Conservation (phyloP, 2,797 vertebrate genomes). For the Pteronotus mesoamericanus region DNA sequence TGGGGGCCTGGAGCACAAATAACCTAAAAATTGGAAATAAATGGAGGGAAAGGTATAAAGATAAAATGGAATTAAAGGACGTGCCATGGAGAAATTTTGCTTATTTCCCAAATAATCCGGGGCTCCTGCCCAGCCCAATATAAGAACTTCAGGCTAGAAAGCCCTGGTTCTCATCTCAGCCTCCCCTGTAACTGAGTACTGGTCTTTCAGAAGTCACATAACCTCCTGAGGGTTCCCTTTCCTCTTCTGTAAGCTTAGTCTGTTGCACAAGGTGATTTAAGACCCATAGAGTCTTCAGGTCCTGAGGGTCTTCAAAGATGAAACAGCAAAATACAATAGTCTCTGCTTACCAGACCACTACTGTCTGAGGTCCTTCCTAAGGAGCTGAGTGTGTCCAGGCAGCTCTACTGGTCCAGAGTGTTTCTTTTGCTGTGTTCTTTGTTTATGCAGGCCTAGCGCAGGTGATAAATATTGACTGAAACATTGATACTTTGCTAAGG, state of each 20-base stretch:
- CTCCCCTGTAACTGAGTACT: not conserved
- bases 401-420: not conserved
- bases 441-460: not conserved
- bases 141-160: not conserved
- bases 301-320: not conserved
- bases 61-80: not conserved
- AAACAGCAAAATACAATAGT: not conserved
- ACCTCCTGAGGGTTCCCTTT: not conserved
- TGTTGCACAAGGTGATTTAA: not conserved
- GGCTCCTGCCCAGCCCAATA: not conserved
- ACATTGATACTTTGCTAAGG: not conserved
- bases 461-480: not conserved
- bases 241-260: not conserved
- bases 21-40: not conserved
- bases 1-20: not conserved
- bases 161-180: not conserved
- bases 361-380: not conserved
- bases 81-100: not conserved
- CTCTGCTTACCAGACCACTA: not conserved
- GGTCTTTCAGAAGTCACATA: not conserved
- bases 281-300: not conserved
- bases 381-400: not conserved
- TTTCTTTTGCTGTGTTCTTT: not conserved
- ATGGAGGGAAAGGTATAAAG: rapidly evolving
- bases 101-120: not conserved